Base-by-base conservation (phyloP, 2,888 invertebrate genomes). In the Deilephila porcellus region DNA sequence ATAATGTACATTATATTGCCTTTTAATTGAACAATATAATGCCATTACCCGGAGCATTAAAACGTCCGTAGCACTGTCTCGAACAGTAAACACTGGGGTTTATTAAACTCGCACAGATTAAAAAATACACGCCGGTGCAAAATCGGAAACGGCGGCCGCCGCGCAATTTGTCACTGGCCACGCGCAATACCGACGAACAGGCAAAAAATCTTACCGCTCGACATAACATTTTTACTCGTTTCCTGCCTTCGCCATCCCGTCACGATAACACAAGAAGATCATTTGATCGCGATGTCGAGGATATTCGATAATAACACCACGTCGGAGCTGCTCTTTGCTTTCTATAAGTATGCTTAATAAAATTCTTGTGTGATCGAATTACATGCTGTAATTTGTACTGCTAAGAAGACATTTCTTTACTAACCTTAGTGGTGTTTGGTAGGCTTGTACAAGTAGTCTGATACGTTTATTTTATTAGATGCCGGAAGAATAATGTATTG, bases 221-320 rank as follows among this genome's bases (percentile, higher is more conserved):
- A 85, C 88, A 86, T 84, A 85, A 85, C 87, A 88, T 85, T 86
- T 86, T 85, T 82, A 84, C 86, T 83, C 82, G 84, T 83, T 88
- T 89, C 89, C 89, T 87, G 87, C 80, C 82, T 78, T 77, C 83
- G 78, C 82, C 83, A 87, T 89, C 90, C 90, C 87, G 90, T 85
- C 88, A 87, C 86, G 86, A 86, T 84, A 86, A 87, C 85, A 88
- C 80, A 84, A 84, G 86, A 86, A 83, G 84, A 84, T 83, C 86
- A 85, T 85, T 82, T 85, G 86, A 86, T 86, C 86, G 86, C 14
- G 85, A 85, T 82, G 84, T 82, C 75, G 85, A 85, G 85, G 86
- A 87, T 85, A 85, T 85, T 83, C 83, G 82, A 83, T 88, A 87
- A 88, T 86, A 86, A 85, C 86, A 84, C 52, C 29, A 60, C 70